phyloP scores from a whole-genome alignment of 2,113 vertebrate genomes.

The Eurystomus gularis region DNA sequence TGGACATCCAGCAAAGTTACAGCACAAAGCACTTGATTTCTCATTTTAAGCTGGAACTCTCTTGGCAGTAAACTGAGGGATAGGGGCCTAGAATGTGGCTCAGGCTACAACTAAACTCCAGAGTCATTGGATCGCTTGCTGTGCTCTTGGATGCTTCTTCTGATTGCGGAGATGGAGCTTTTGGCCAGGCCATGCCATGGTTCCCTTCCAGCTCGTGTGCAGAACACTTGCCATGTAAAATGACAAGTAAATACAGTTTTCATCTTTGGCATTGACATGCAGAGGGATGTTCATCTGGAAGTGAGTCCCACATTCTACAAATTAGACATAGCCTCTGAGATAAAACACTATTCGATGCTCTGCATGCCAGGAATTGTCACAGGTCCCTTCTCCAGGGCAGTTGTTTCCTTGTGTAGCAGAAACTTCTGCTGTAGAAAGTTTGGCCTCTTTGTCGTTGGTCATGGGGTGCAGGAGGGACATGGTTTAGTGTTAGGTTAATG shows the following conservation, averaged over 20 bases:
- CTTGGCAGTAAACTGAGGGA: neutral
- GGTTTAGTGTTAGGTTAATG: no score
- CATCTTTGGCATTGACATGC: neutral
- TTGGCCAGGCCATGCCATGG: neutral
- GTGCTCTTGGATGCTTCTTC: neutral
- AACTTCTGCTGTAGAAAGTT: neutral
- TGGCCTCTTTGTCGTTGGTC: neutral
- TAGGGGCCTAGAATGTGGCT: neutral
- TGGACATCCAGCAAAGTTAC: neutral
- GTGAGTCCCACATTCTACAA: neutral
- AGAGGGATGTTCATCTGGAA: neutral
- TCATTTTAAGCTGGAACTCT: neutral
- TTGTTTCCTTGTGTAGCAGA: neutral
- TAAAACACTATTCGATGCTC: neutral
- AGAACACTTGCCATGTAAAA: neutral
- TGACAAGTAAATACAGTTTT: neutral
- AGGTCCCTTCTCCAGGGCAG: neutral
- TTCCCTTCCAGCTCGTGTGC: neutral
- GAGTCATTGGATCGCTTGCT: neutral
- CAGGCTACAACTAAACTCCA: fast-evolving
- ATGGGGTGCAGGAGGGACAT: no score
- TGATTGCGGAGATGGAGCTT: neutral
- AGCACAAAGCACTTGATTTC: neutral
- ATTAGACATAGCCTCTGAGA: neutral
- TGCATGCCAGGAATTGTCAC: neutral